Evolutionary conservation across 2,797 vertebrate species (phyloP), one percentile per base, ranked within the genome.

Genomic region (Picus viridis): DNA sequence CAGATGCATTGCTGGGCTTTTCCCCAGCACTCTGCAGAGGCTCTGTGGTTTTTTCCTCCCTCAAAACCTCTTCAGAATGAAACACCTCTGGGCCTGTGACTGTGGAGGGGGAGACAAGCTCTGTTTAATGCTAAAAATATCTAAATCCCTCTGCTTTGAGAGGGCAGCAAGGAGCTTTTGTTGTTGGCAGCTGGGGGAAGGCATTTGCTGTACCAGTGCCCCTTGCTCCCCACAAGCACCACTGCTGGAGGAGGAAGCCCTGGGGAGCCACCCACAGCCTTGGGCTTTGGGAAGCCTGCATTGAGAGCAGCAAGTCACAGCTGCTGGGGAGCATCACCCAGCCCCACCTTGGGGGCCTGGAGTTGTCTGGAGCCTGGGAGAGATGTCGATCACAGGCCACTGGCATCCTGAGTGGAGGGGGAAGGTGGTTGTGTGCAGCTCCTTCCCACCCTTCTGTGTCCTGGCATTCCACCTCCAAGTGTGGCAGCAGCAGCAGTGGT

Each of bases 11-110:
- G 47, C 65, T 85, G 53, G 65, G 34, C 5, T 80, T 80, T 70
- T 27, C 76, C 0, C 2, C 26, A 49, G 82, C 7, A 2, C 65
- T 87, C 32, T 61, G 26, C 45, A 43, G 58, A 74, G 27, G 22
- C 58, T 64, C 87, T 68, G 24, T 70, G 49, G 49, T 24, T 51
- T 16, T 4, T 83, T 93, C 39, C 83, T 62, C 72, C 58, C 0
- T 56, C 57, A 85, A 88, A 89, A 6, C 56, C 36, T 68, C 53
- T 89, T 77, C 29, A 62, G 51, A 63, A 53, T 83, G 23, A 80
- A 82, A 39, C 68, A 57, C 43, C 39, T 64, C 29, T 93, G 57
- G 39, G 14, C 57, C 32, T 74, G 45, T 56, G 23, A 19, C 45
- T 58, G 53, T 29, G 49, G 65, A 82, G 62, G 84, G 19, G 76